phyloP scores from a whole-genome alignment of 2,797 vertebrate species.

The Melanotaenia trifasciata region DNA sequence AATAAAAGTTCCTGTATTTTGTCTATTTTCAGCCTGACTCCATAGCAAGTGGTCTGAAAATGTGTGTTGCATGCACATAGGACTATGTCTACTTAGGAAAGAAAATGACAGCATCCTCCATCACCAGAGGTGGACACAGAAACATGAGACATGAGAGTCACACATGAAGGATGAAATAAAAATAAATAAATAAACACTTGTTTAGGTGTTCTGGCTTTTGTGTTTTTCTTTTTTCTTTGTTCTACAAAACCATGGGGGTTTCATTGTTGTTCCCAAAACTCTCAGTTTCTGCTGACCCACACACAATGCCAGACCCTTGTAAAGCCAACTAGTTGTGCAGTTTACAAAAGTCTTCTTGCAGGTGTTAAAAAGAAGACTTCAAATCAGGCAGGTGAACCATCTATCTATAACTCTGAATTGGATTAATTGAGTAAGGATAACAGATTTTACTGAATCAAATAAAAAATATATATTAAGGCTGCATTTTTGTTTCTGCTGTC shows the following conservation, averaged over 20 bases:
- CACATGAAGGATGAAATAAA: neutral
- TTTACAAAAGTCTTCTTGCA: neutral
- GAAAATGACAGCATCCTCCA: constrained; percentile 1
- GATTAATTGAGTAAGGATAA: neutral
- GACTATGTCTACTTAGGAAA: neutral
- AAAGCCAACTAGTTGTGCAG: neutral
- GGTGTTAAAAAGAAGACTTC: neutral
- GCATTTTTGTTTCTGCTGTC: neutral
- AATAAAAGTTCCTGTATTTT: too few species aligned
- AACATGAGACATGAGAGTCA: neutral
- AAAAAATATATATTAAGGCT: neutral
- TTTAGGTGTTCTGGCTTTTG: neutral
- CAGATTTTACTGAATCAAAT: neutral
- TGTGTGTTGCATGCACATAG: neutral
- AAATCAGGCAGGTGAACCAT: neutral
- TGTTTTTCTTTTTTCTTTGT: too few species aligned
- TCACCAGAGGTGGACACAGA: neutral
- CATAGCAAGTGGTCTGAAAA: constrained; percentile 2
- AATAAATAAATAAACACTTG: neutral
- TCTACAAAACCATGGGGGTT: neutral
- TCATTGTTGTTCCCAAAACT: neutral
- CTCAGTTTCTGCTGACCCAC: neutral
- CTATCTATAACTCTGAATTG: neutral
- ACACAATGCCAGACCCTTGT: neutral
- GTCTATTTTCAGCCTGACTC: neutral